Base-by-base conservation (phyloP, 2,888 invertebrate genomes). In the Lissocephala sabroskyi region DNA sequence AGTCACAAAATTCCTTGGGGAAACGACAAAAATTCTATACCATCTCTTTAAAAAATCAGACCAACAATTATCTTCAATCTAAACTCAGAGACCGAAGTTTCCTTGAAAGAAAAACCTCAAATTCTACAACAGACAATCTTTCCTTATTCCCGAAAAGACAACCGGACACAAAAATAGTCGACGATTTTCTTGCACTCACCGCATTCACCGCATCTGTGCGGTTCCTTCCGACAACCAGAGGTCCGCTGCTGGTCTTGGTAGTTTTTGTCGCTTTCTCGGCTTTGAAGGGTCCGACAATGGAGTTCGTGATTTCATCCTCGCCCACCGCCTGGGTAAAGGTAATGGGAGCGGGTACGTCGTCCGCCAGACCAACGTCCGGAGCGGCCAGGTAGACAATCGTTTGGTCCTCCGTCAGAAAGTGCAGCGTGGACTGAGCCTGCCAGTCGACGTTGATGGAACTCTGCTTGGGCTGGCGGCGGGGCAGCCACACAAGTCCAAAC, bases 391-490 rank as follows among this genome's bases (percentile, higher is more conserved):
- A 86, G 55, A 87, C 70, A 39, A 88, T 80, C 80, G 88, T 87
- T 82, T 89, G 89, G 58, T 87, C 84, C 1, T 87, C 85, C 65
- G 88, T 88, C 41, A 91, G 84, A 67, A 90, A 88, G 71, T 86
- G 89, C 9, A 91, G 82, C 51, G 88, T 88, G 0, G 90, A 88
- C 49, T 87, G 85, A 53, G 87, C 85, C 71, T 88, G 88, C 91
- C 91, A 91, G 48, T 85, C 82, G 41, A 85, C 73, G 52, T 83
- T 81, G 7, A 86, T 82, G 26, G 85, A 85, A 28, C 83, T 80
- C 41, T 84, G 82, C 48, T 84, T 85, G 41, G 85, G 81, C 70
- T 86, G 85, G 14, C 79, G 75, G n/a, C 82, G 64, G 1, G 90
- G 90, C 41, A 89, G 82, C 85, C 91, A 90, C 30, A 86, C 82